Evolutionary conservation across 1,140 invertebrate species (phyloP).

Genomic region (Temnothorax curvispinosus): DNA sequence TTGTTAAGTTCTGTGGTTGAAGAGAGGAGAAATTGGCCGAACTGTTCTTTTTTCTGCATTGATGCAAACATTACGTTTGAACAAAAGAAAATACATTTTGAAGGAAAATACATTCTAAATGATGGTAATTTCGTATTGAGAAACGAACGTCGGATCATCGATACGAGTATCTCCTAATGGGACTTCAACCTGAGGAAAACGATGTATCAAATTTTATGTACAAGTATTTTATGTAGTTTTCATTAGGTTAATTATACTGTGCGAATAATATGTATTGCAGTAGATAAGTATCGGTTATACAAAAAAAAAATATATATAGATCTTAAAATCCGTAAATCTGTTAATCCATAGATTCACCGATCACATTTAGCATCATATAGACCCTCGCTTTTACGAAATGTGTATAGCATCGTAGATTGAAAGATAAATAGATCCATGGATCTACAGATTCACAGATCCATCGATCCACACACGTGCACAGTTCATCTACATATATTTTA

Average conservation of each 20-base stretch:
- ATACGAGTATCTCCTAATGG: background rate
- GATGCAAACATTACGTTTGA: background rate
- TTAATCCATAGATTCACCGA: constrained; percentile 37
- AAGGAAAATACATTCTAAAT: background rate
- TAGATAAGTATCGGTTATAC: constrained; percentile 48
- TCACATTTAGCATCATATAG: constrained; percentile 24
- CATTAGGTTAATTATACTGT: constrained; percentile 46
- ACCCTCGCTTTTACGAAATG: constrained; percentile 23
- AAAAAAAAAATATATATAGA: constrained; percentile 40
- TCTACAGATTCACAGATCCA: constrained; percentile 54
- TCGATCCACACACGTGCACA: constrained; percentile 19
- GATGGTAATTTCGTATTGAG: background rate
- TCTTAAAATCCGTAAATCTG: constrained; percentile 51
- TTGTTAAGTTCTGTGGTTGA: constrained; percentile 45
- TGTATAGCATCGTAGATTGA: constrained; percentile 24
- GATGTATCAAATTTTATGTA: constrained; percentile 47
- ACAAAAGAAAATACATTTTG: constrained; percentile 65
- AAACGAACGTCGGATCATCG: constrained; percentile 16
- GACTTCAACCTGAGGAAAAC: background rate
- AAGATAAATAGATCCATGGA: constrained; percentile 38
- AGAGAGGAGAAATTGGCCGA: background rate
- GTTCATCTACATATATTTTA: constrained; percentile 1
- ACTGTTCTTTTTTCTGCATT: background rate
- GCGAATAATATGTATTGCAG: constrained; percentile 48
- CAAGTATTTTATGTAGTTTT: constrained; percentile 46